Evolutionary conservation across 2,797 vertebrate species (phyloP).

Genomic region (Salmo trutta): DNA sequence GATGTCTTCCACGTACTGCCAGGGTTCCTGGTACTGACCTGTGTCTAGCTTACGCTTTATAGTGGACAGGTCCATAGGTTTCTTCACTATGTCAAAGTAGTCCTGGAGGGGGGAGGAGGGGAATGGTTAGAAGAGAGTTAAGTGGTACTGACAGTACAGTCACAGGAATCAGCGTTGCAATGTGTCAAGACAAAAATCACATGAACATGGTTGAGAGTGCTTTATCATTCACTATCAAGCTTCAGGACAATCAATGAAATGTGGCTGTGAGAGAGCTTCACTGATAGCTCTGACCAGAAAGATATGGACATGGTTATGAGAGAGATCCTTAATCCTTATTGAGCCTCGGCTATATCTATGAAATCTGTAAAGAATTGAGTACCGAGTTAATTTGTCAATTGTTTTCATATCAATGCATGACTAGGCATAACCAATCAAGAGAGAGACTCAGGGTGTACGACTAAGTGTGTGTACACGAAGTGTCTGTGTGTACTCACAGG

Average conservation of each 20-base stretch:
- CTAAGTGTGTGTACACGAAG: neutral
- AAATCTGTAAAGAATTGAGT: neutral
- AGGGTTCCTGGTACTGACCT: constrained; percentile 97
- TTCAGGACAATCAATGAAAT: neutral
- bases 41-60: constrained; percentile 98
- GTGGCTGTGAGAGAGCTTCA: too few species aligned
- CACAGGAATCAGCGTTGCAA: too few species aligned
- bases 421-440: too few species aligned
- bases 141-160: neutral
- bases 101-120: constrained; percentile 73
- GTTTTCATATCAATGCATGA: too few species aligned
- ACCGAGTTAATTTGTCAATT: neutral
- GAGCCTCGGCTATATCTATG: neutral
- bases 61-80: constrained; percentile 97
- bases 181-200: too few species aligned
- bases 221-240: neutral
- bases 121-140: neutral
- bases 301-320: neutral
- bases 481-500: constrained; percentile 81
- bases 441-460: neutral
- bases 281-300: neutral
- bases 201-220: too few species aligned
- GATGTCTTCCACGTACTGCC: constrained; percentile 98
- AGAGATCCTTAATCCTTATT: neutral
- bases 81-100: constrained; percentile 99